These are phyloP conservation scores for Drosophila paranaensis DNA, from an alignment of 2,888 invertebrate genomes.

Conservation along the genomic window DNA sequence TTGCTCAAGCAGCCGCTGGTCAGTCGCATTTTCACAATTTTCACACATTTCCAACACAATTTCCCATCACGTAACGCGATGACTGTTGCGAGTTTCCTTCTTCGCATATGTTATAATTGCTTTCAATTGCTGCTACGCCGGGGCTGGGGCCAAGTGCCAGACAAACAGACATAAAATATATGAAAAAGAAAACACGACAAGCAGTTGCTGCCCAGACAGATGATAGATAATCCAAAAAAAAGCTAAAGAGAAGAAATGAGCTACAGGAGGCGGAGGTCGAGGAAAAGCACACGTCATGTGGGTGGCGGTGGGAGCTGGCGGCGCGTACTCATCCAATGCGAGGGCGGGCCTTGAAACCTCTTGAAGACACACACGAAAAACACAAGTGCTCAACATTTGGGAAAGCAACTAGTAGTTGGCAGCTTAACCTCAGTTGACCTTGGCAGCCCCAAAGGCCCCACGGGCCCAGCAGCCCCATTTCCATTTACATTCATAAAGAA, in stretches of 20 bases:
- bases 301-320: conserved; percentile 20
- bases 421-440: conserved; percentile 55
- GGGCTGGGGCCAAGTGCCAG: conserved; percentile 52
- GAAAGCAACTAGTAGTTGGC: conserved; percentile 43
- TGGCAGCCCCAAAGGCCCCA: conserved; percentile 12
- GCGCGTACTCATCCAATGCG: conserved; percentile 32
- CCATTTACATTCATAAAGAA: conserved; percentile 15
- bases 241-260: conserved; percentile 17
- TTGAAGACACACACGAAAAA: conserved; percentile 18
- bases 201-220: conserved; percentile 63
- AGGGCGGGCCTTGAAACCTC: conserved; percentile 33
- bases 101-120: conserved; percentile 70
- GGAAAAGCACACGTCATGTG: conserved; percentile 44
- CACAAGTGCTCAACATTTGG: conserved; percentile 40
- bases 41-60: conserved; percentile 28
- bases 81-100: conserved; percentile 47
- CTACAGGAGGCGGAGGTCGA: neutral
- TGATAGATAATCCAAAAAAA: conserved; percentile 59
- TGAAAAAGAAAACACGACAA: conserved; percentile 33
- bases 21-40: conserved; percentile 48
- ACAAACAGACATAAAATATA: conserved; percentile 37
- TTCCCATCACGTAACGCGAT: conserved; percentile 55
- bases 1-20: conserved; percentile 41
- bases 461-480: neutral
- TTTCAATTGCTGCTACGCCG: conserved; percentile 59